Evolutionary conservation across 2,888 invertebrate species (phyloP).

Genomic region (Trachelus tabidus): DNA sequence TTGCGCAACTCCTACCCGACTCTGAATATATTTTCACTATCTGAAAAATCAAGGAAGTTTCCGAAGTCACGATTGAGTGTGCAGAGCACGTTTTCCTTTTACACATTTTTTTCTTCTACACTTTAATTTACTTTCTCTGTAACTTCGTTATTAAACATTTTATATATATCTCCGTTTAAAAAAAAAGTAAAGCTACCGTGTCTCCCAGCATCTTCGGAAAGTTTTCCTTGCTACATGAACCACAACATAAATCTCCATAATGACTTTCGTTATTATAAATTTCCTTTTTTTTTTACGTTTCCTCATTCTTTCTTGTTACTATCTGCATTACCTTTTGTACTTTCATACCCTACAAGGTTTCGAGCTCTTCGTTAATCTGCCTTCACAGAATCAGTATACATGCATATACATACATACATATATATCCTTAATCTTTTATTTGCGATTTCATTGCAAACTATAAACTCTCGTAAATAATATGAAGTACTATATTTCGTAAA

Average conservation of each 20-base stretch:
- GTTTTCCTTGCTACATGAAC: background rate
- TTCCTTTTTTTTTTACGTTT: background rate
- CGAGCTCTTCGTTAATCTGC: background rate
- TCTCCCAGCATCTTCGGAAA: background rate
- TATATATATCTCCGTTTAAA: conserved; percentile 1
- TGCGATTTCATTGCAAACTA: conserved; percentile 23
- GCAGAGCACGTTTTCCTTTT: background rate
- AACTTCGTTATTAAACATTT: conserved; percentile 2
- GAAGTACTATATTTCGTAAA: conserved; percentile 43
- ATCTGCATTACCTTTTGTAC: conserved; percentile 1
- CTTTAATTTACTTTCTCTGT: background rate
- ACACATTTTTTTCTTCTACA: background rate
- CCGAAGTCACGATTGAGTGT: background rate
- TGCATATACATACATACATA: background rate
- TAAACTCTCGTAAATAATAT: conserved; percentile 27
- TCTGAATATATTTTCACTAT: background rate
- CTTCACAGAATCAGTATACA: background rate
- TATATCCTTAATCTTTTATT: background rate
- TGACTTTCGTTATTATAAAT: background rate
- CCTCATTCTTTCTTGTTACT: background rate
- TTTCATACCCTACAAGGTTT: background rate
- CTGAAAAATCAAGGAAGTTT: background rate
- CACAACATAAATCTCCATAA: background rate
- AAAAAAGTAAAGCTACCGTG: conserved; percentile 21
- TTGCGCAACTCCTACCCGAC: background rate